Percentiles rank a stretch among this genome's conserved stretches.
These are phyloP conservation scores for Leptarthrus brevirostris DNA, from an alignment of 2,888 invertebrate species.

Conservation along the genomic window DNA sequence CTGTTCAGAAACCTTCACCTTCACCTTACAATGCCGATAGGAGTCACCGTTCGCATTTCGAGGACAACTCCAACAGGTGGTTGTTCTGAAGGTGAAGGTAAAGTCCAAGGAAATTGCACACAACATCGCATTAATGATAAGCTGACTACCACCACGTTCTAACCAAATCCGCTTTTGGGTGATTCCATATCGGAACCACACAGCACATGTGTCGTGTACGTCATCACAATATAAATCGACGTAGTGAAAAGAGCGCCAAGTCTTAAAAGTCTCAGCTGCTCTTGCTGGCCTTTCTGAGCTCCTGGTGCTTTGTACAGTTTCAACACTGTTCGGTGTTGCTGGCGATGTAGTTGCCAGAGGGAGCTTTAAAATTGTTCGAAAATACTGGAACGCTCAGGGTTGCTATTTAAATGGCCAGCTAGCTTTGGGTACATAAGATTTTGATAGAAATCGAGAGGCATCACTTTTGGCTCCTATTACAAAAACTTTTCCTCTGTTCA, in stretches of 20 bases:
- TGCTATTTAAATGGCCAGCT: background rate
- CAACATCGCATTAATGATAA: too few relatives aligned
- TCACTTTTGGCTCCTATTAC: constrained; percentile 44
- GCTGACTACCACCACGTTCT: too few relatives aligned
- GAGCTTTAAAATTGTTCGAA: constrained; percentile 3
- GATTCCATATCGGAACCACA: too few relatives aligned
- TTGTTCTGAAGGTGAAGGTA: background rate
- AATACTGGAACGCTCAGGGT: background rate
- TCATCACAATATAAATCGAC: background rate
- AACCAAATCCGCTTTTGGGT: too few relatives aligned
- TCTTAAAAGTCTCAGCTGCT: background rate
- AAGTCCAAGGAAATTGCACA: background rate
- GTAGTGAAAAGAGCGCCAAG: too few relatives aligned
- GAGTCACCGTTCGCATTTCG: background rate
- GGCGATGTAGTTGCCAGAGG: constrained; percentile 30
- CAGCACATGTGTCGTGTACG: too few relatives aligned
- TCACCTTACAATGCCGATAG: constrained; percentile 10
- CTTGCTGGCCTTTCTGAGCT: constrained; percentile 1
- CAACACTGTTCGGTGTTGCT: constrained; percentile 45
- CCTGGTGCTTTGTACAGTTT: constrained; percentile 35
- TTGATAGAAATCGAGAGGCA: constrained; percentile 22
- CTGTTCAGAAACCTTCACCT: constrained; percentile 17
- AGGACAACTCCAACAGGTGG: background rate
- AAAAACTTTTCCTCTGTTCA: constrained; percentile 35
- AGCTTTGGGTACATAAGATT: constrained; percentile 9